Conservation (phyloP, 2,797 vertebrate genomes). For the Diglossa cyanea region DNA sequence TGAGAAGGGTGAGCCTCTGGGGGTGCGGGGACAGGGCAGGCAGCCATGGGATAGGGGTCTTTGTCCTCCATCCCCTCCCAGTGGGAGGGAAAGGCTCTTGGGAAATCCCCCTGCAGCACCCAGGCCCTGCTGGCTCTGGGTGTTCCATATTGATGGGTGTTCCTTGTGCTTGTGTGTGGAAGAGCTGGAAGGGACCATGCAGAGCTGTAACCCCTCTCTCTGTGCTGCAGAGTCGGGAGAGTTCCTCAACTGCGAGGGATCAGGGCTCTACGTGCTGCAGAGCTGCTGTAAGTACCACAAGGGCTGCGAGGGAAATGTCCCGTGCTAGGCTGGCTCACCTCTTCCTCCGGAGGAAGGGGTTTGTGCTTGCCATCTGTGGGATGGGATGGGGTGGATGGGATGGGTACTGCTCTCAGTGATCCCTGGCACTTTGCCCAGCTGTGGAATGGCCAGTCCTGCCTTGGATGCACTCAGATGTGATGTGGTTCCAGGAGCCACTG, state of each 20-base stretch:
- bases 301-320: neutral
- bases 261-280: slow-evolving; percentile 93
- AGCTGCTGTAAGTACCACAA: slow-evolving; percentile 90
- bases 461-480: neutral
- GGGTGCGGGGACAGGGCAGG: neutral
- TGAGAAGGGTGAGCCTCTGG: slow-evolving; percentile 85
- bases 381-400: neutral
- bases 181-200: rapidly evolving
- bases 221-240: slow-evolving; percentile 88
- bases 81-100: neutral
- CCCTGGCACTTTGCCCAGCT: neutral
- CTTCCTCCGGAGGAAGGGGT: neutral
- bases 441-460: neutral
- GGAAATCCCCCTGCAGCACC: neutral
- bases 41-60: neutral
- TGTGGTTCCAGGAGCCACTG: rapidly evolving
- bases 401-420: neutral
- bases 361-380: neutral
- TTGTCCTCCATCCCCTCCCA: neutral
- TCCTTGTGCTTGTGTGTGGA: rapidly evolving
- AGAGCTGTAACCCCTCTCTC: neutral
- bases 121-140: neutral
- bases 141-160: rapidly evolving
- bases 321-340: neutral
- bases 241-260: slow-evolving; percentile 97